These are phyloP conservation scores for Aphaenogaster floridana DNA, from an alignment of 1,140 invertebrate species.

Conservation along the genomic window DNA sequence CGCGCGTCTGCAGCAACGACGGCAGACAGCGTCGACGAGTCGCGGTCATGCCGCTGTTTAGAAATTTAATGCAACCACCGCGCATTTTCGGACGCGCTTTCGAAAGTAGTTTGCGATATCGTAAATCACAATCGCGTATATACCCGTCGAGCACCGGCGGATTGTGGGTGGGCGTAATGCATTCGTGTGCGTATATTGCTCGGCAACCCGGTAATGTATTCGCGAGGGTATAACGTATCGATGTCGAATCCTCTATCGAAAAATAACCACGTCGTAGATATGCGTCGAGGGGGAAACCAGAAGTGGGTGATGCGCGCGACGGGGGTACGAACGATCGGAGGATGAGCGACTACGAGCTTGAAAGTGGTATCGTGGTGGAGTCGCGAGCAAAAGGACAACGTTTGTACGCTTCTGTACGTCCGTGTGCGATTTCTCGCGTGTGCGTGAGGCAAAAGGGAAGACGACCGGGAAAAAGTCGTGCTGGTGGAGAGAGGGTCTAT, in stretches of 20 bases:
- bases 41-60: conserved; percentile 65
- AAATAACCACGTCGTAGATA: conserved; percentile 72
- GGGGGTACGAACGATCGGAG: conserved; percentile 19
- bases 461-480: conserved; percentile 8
- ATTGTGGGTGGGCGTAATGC: conserved; percentile 67
- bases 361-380: conserved; percentile 65
- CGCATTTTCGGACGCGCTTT: conserved; percentile 57
- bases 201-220: conserved; percentile 72
- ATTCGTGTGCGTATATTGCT: conserved; percentile 68
- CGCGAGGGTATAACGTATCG: conserved; percentile 72
- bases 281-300: conserved; percentile 49
- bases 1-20: conserved; percentile 18
- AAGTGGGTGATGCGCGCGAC: conserved; percentile 58
- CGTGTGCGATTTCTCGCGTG: not conserved
- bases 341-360: conserved; percentile 56
- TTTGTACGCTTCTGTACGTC: conserved; percentile 17
- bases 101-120: conserved; percentile 74
- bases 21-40: conserved; percentile 49
- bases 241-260: conserved; percentile 70
- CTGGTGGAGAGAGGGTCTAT: not conserved
- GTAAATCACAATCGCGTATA: conserved; percentile 74
- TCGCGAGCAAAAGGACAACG: conserved; percentile 66
- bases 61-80: conserved; percentile 73
- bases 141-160: conserved; percentile 43
- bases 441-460: not conserved